These are phyloP conservation scores for Corythornis cristatus DNA, from an alignment of 2,113 vertebrate species.

Conservation along the genomic window DNA sequence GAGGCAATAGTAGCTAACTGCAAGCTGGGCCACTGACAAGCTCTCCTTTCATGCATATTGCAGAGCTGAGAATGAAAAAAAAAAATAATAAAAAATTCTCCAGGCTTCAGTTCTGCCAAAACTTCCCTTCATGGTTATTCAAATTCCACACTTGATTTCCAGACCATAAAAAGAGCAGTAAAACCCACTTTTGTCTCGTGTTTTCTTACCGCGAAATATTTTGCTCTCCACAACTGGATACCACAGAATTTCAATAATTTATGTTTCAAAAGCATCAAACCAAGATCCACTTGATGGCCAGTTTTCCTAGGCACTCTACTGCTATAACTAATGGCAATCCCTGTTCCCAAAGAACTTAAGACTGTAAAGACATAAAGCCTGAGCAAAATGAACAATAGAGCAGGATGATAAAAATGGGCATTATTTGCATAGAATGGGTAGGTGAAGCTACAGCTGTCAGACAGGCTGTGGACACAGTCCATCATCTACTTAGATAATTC, in stretches of 20 bases:
- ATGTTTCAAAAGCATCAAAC: neutral
- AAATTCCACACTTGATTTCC: conserved; percentile 12
- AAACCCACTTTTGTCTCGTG: neutral
- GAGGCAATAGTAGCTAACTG: neutral
- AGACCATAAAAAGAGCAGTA: neutral
- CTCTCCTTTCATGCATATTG: neutral
- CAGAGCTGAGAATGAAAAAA: neutral
- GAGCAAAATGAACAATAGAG: neutral
- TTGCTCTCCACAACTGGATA: neutral
- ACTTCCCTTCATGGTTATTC: neutral
- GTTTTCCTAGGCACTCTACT: neutral
- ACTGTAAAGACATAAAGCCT: neutral
- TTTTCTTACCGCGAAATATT: neutral
- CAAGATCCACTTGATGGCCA: neutral
- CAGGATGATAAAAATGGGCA: neutral
- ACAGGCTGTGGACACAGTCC: neutral
- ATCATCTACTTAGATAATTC: neutral
- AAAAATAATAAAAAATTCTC: neutral
- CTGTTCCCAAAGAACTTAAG: neutral
- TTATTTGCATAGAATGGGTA: neutral
- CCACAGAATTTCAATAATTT: neutral
- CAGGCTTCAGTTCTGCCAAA: neutral
- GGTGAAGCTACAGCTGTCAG: neutral
- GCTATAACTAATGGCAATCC: neutral
- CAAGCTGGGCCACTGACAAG: neutral